Base-by-base conservation (phyloP, 2,888 invertebrate species). In the Blastobasis lacticolella region DNA sequence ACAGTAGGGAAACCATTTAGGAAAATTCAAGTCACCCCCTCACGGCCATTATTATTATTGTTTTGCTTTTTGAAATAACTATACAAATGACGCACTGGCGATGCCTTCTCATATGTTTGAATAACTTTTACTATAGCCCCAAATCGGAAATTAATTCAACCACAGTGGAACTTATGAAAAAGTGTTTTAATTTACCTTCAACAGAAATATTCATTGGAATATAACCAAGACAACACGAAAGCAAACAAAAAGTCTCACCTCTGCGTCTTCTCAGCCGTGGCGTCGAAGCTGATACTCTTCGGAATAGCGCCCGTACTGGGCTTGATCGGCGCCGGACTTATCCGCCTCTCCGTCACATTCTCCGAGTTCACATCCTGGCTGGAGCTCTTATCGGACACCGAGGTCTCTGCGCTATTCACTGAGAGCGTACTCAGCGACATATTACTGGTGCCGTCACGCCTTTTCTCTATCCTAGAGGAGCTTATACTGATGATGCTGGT, bases 211-310 rank as follows among this genome's bases (percentile, higher is more conserved):
- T 23, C 23, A 23, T 2, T 23, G 3, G 23, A 23, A 23, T 23
- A 23, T 23, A 3, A 2, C 23, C 23, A 23, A 23, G 23, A 23
- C 23, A 23, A 23, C 23, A 23, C 23, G 1, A 2, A 23, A 23
- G 23, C 23, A 23, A 23, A 23, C 3, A 23, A 45, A 38, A n/a
- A 36, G 1, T 10, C 68, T 57, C 4, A 88, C 82, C 92, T 91
- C 64, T 93, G 93, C 2, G 92, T 91, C 62, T 95, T 93, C 69
- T 95, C 95, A 0, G 96, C 95, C 0, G 95, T 95, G 73, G 95
- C 94, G 79, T 97, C 96, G 66, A 96, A 96, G 73, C 95, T 96
- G 64, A 96, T 96, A 68, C 95, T 96, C 81, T 97, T 97, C 1
- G 96, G 95, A 66, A 97, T 96, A 1, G 96, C 95, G 0, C 96